Evolutionary conservation across 1,140 invertebrate species (phyloP).

Genomic region (Antheraea mylitta): DNA sequence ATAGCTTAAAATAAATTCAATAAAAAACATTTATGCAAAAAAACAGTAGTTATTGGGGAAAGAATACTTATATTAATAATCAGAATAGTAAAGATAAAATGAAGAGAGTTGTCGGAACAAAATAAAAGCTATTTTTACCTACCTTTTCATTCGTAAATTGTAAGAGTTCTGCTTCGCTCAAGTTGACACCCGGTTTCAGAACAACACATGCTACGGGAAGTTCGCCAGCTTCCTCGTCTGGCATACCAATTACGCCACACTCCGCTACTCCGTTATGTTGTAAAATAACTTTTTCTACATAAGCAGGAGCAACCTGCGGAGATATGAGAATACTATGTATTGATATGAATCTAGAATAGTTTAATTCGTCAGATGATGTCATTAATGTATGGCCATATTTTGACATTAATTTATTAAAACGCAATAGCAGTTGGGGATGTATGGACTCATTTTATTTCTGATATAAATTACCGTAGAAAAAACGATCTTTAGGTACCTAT

Average conservation of each 20-base stretch:
- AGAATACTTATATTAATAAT: too few relatives aligned
- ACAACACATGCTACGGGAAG: slow-evolving; percentile 84
- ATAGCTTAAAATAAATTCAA: slow-evolving; percentile 41
- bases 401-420: too few relatives aligned
- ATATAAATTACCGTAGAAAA: too few relatives aligned
- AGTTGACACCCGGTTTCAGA: slow-evolving; percentile 65
- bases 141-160: slow-evolving; percentile 74
- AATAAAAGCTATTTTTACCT: not conserved
- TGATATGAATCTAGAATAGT: too few relatives aligned
- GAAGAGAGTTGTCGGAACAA: too few relatives aligned
- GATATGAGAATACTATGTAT: not conserved
- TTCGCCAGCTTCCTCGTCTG: slow-evolving; percentile 84
- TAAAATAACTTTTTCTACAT: slow-evolving; percentile 79
- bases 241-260: slow-evolving; percentile 87
- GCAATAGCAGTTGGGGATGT: too few relatives aligned
- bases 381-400: too few relatives aligned
- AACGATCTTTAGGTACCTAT: too few relatives aligned
- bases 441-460: too few relatives aligned
- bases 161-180: slow-evolving; percentile 77
- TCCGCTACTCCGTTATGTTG: slow-evolving; percentile 84
- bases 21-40: not conserved
- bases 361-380: too few relatives aligned
- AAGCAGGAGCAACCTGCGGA: slow-evolving; percentile 81
- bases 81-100: not conserved
- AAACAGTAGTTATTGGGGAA: too few relatives aligned